Evolutionary conservation across 2,113 vertebrate species (phyloP).

Genomic region (Festucalex cinctus): DNA sequence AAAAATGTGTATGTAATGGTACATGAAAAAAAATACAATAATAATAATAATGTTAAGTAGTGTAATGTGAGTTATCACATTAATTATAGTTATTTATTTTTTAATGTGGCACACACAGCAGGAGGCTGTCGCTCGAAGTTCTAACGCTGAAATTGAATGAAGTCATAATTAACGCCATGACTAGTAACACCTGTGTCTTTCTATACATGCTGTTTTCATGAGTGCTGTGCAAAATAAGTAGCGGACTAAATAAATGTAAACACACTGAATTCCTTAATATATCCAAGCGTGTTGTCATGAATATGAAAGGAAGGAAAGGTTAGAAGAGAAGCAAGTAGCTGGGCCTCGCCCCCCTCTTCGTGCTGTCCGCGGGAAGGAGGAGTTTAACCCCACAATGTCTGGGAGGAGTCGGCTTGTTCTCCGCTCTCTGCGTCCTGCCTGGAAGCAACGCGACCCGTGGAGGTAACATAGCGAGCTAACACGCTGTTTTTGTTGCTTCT

Average conservation of each 20-base stretch:
- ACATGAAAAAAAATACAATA: too few species aligned
- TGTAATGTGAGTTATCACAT: too few species aligned
- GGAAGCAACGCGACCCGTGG: slow-evolving; percentile 12
- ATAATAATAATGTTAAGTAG: too few species aligned
- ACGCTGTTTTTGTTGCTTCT: not conserved
- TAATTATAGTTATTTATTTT: too few species aligned
- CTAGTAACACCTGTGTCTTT: not conserved
- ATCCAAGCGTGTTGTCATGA: not conserved
- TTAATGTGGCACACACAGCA: too few species aligned
- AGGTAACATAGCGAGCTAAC: slow-evolving; percentile 12
- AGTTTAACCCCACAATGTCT: slow-evolving; percentile 67
- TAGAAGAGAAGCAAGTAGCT: not conserved
- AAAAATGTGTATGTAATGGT: too few species aligned
- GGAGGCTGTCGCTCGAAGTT: too few species aligned
- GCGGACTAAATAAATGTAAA: not conserved
- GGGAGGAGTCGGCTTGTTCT: slow-evolving; percentile 58
- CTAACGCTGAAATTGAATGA: too few species aligned
- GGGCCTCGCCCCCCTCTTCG: slow-evolving; percentile 14
- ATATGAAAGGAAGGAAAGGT: not conserved
- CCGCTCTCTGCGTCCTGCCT: slow-evolving; percentile 38
- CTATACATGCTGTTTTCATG: not conserved
- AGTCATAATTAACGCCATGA: too few species aligned
- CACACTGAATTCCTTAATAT: not conserved
- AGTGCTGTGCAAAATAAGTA: not conserved
- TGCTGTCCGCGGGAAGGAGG: slow-evolving; percentile 37